Evolutionary conservation across 2,113 vertebrate species (phyloP), one percentile per base, ranked within the genome.

Genomic region (Spermophilus dauricus): DNA sequence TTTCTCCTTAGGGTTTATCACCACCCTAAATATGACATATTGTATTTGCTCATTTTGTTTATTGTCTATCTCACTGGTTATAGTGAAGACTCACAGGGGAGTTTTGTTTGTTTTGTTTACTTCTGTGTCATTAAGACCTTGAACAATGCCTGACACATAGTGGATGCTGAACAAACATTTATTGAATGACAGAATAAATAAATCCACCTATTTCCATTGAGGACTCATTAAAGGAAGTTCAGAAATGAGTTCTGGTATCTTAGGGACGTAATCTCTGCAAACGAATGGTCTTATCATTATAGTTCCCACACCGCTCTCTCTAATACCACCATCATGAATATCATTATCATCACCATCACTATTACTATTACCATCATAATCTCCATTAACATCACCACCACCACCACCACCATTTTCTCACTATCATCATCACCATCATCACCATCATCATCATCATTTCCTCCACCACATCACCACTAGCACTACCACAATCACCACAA

Each of bases 61-160:
- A 87, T 51, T 42, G 0, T 93, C 82, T 91, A 45, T 93, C 69
- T 91, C 22, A 32, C 34, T 82, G 53, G 45, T 75, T 91, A 77
- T 86, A 89, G 65, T 95, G 10, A 26, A 42, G 28, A 30, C 37
- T 86, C 28, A n/a, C 39, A 81, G 20, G 16, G 28, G 32, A 93
- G 34, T 75, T 89, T 94, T 75, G 11, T 78, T 86, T 95, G 24
- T 94, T 78, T 86, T 95, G 24, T 94, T 96, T 75, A 89, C 48
- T 94, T 48, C 45, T 94, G 22, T 76, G 67, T 94, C 82, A 67
- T 94, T 8, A 89, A 72, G 80, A 48, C 81, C 42, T 86, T 75
- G 37, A 96, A 76, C 22, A 72, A 30, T 73, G 63, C 26, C 63
- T 42, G 5, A 13, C 86, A 82, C 20, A 72, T 85, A 73, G 73